Evolutionary conservation across 2,888 invertebrate genomes (phyloP).

Genomic region (Biston stratarius): DNA sequence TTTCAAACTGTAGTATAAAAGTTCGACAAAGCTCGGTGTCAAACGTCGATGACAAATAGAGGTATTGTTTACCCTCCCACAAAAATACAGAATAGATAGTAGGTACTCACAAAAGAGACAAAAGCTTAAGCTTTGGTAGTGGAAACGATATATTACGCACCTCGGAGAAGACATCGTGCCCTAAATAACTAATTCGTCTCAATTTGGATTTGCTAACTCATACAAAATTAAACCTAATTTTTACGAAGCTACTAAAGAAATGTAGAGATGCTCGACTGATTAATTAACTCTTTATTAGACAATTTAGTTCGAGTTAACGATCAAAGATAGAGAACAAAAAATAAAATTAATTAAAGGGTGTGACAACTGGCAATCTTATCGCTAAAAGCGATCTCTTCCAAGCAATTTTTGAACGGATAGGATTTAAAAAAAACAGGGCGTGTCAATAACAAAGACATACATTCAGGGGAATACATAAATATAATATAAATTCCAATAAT

Average conservation of each 20-base stretch:
- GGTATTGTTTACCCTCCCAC: slow-evolving; percentile 9
- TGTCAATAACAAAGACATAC: too few species aligned
- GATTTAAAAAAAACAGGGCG: too few species aligned
- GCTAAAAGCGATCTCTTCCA: too few species aligned
- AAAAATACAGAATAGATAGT: neutral
- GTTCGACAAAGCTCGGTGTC: slow-evolving; percentile 17
- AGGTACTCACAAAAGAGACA: neutral
- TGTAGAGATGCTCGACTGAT: neutral
- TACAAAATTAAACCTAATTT: slow-evolving; percentile 16
- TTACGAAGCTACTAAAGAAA: neutral
- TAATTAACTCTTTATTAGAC: too few species aligned
- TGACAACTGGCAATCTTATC: too few species aligned
- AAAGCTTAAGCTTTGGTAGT: slow-evolving; percentile 4
- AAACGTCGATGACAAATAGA: slow-evolving; percentile 24
- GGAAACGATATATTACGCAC: slow-evolving; percentile 14
- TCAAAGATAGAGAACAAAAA: too few species aligned
- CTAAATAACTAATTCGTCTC: slow-evolving; percentile 17
- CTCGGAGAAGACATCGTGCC: neutral
- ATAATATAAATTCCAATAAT: too few species aligned
- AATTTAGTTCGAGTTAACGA: too few species aligned
- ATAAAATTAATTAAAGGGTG: too few species aligned
- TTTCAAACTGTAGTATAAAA: slow-evolving; percentile 17
- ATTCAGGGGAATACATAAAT: too few species aligned
- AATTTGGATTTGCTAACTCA: slow-evolving; percentile 17
- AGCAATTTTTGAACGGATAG: too few species aligned